Evolutionary conservation across 2,888 invertebrate species (phyloP), one percentile per base, ranked within the genome.

Genomic region (Loripinus fragilis): DNA sequence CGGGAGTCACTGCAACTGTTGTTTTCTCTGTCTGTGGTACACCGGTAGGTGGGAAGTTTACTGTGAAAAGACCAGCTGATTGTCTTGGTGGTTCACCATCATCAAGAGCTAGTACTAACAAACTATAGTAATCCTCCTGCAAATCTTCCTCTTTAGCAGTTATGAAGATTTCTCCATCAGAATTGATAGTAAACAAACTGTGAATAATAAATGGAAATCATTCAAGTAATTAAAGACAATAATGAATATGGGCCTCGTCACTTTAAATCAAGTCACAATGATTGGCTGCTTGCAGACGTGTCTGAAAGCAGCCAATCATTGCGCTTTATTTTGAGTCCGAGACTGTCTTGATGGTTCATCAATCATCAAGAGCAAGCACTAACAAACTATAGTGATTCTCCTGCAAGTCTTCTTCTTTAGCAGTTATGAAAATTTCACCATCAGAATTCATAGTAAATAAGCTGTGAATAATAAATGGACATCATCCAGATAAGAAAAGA

Each of bases 151-250:
- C 66, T 2, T 81, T 55, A 25, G 81, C 87, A 5, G 52, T 78
- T 8, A 90, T 80, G 35, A 71, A 79, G 3, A 91, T 74, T 28
- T 81, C 78, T 10, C 90, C 90, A 17, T 76, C 60, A 12, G 76
- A 42, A 68, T 81, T 81, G 33, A 91, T 85, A 35, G 81, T 45
- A 77, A 91, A 91, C n/a, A 88, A 71, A n/a, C 89, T 89, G 86
- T 25, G 80, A 81, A 30, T 30, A n/a, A n/a, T n/a, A n/a, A n/a
- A n/a, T n/a, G n/a, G n/a, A n/a, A n/a, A n/a, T n/a, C n/a, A n/a
- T n/a, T n/a, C n/a, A n/a, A n/a, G n/a, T n/a, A n/a, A n/a, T n/a
- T n/a, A n/a, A n/a, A n/a, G n/a, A n/a, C n/a, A n/a, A n/a, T n/a
- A n/a, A n/a, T n/a, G n/a, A n/a, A n/a, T n/a, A n/a, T n/a, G n/a